These are phyloP conservation scores for Pantherophis guttatus DNA, from an alignment of 2,113 vertebrate species.

Conservation along the genomic window DNA sequence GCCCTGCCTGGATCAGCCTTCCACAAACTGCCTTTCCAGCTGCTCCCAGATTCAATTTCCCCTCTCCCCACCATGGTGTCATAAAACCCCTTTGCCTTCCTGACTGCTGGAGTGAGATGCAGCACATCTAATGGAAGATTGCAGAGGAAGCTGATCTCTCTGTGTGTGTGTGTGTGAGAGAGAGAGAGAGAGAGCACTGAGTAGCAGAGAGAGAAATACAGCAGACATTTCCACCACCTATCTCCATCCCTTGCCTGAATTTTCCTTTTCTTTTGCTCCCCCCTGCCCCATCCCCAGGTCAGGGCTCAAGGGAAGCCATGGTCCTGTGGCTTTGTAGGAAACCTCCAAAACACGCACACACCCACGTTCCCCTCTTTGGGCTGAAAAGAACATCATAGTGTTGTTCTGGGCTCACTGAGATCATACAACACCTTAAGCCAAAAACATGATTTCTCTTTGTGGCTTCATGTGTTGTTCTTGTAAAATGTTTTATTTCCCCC, in stretches of 20 bases:
- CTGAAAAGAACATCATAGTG: neutral
- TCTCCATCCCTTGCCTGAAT: too few relatives aligned
- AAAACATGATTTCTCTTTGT: neutral
- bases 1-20: rapidly evolving
- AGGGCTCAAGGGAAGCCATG: neutral
- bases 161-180: neutral
- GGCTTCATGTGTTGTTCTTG: neutral
- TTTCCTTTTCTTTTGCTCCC: neutral
- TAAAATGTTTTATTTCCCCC: too few relatives aligned
- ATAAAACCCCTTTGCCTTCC: neutral
- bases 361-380: neutral
- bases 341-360: neutral
- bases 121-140: neutral
- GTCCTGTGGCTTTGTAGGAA: neutral
- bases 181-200: neutral
- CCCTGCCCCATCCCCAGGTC: neutral
- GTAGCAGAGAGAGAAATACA: too few relatives aligned
- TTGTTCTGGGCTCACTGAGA: neutral
- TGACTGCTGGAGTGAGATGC: neutral
- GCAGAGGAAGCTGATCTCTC: neutral
- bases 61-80: neutral
- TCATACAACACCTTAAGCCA: neutral
- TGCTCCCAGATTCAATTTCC: neutral
- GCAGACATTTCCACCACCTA: neutral
- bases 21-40: neutral